Base-by-base conservation (phyloP, 2,888 invertebrate genomes). In the Patella depressa region DNA sequence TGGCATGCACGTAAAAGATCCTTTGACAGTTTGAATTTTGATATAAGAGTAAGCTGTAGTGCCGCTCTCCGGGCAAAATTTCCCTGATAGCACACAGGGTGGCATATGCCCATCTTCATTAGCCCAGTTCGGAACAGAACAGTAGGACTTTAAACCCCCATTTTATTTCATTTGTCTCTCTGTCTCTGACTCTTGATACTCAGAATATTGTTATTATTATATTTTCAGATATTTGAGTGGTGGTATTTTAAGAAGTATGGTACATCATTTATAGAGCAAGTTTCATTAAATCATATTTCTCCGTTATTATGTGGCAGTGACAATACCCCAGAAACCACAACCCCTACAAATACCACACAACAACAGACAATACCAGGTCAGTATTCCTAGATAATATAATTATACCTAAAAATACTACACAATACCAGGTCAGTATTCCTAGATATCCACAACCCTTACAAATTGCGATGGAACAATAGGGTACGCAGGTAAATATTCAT, bases 201-300 rank as follows among this genome's bases (percentile, higher is more conserved):
- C 0, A 4, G 34, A 34, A 34, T 34, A 34, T 34, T 34, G 5
- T 34, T 34, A 7, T 34, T 34, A 34, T 34, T 34, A 45, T 79
- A 70, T 79, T 90, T 90, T 65, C 89, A 94, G 93, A 94, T 94
- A 82, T 98, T 99, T 92, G 99, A 99, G 92, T 99, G 98, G 98
- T 99, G 98, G 98, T 99, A 99, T 92, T 99, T 98, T 92, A 95
- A 98, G 87, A 98, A 98, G 93, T 99, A 98, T 92, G 98, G 98
- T 34, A 97, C 97, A 9, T 97, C 97, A 1, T 98, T 98, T 91
- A 98, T 98, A 86, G 98, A 98, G 92, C 98, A 98, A 93, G 96
- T 98, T 78, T 98, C 98, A 1, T 93, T 98, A 82, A 96, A 96
- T 89, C 98, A 98, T 91, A 95, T 98, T 81, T 97, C 96, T 78